Evolutionary conservation across 2,888 invertebrate genomes (phyloP).

Genomic region (Dendrolimus houi): DNA sequence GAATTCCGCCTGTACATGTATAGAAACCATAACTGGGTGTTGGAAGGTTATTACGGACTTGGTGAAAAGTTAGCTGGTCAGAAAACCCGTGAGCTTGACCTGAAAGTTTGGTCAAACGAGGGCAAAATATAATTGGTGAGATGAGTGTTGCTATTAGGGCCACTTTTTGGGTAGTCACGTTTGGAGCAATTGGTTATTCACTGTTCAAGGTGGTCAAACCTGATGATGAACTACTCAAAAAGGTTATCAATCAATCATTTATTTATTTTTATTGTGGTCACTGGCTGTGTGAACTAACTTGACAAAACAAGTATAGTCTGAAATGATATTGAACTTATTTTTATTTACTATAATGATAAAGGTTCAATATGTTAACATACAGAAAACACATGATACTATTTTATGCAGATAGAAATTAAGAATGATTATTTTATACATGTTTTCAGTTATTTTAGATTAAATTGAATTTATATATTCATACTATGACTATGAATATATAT

Average conservation of each 20-base stretch:
- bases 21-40: conserved; percentile 78
- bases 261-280: conserved; percentile 28
- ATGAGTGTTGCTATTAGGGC: conserved; percentile 67
- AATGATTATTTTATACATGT: too few relatives aligned
- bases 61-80: conserved; percentile 78
- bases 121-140: conserved; percentile 67
- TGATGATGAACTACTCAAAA: conserved; percentile 71
- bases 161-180: conserved; percentile 76
- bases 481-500: background rate
- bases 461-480: too few relatives aligned
- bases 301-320: background rate
- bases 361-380: too few relatives aligned
- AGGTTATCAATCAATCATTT: conserved; percentile 51
- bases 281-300: conserved; percentile 18
- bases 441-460: too few relatives aligned
- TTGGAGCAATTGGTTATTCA: conserved; percentile 77
- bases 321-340: too few relatives aligned
- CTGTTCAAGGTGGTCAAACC: conserved; percentile 75
- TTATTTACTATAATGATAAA: too few relatives aligned
- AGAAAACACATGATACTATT: too few relatives aligned
- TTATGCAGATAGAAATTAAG: too few relatives aligned
- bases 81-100: conserved; percentile 71
- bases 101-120: conserved; percentile 74
- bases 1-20: conserved; percentile 83
- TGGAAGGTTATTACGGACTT: conserved; percentile 82